Percentiles rank a stretch among this genome's conserved stretches.
These are phyloP conservation scores for Melanogrammus aeglefinus DNA, from an alignment of 2,797 vertebrate species.

Conservation along the genomic window DNA sequence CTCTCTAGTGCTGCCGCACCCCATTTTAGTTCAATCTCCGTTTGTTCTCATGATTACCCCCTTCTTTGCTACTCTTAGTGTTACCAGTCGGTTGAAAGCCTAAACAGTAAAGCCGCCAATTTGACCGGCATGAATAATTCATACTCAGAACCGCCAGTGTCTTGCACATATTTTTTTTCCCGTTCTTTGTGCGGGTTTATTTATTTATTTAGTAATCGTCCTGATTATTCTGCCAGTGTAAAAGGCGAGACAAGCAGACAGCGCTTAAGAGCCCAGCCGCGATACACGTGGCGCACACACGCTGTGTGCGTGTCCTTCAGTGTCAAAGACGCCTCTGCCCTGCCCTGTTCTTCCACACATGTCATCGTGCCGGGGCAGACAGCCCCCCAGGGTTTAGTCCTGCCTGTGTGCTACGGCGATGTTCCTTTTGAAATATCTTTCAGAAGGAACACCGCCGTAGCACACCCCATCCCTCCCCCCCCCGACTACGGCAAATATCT, in stretches of 20 bases:
- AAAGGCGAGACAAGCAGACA: neutral
- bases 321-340: neutral
- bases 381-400: neutral
- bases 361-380: neutral
- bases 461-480: too few relatives aligned
- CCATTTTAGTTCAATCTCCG: neutral
- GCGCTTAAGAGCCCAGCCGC: neutral
- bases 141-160: slow-evolving; percentile 48
- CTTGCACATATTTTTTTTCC: neutral
- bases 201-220: neutral
- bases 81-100: slow-evolving; percentile 51
- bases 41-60: neutral
- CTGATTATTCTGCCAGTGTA: neutral
- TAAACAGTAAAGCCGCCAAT: slow-evolving; percentile 41
- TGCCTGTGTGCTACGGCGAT: neutral
- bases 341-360: neutral
- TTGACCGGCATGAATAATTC: slow-evolving; percentile 59
- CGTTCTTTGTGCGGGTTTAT: neutral
- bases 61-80: slow-evolving; percentile 29
- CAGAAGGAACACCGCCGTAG: too few relatives aligned
- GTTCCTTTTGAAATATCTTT: too few relatives aligned
- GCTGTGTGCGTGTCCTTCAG: neutral
- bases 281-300: neutral
- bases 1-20: neutral
- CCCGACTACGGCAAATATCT: neutral